Percentiles rank a stretch among this genome's conserved stretches.
These are phyloP conservation scores for Pristionchus exspectatus DNA, from an alignment of 2,888 invertebrate species.

Conservation along the genomic window DNA sequence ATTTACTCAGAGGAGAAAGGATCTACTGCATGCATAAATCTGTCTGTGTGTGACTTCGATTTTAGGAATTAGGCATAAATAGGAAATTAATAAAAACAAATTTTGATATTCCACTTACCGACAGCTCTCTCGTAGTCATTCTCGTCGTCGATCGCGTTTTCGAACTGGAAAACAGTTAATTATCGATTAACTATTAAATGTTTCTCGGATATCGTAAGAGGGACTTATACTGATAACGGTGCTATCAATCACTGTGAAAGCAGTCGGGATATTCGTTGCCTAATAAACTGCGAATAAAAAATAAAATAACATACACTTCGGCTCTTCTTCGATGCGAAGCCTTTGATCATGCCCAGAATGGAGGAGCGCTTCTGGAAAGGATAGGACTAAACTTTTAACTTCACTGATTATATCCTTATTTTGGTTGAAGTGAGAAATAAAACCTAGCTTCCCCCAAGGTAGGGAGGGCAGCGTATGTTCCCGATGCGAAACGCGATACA, in stretches of 20 bases:
- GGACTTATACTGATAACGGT: too few species aligned
- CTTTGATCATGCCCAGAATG: background rate
- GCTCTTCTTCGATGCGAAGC: slow-evolving; percentile 28
- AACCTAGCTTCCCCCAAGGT: too few species aligned
- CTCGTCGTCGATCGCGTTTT: slow-evolving; percentile 26
- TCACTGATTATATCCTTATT: background rate
- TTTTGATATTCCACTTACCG: background rate
- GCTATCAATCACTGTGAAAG: too few species aligned
- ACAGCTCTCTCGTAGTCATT: slow-evolving; percentile 6
- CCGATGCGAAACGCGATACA: too few species aligned
- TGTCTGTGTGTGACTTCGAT: too few species aligned
- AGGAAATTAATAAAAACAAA: background rate
- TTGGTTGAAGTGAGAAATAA: too few species aligned
- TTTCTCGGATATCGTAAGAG: background rate
- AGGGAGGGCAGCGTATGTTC: too few species aligned
- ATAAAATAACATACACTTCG: background rate
- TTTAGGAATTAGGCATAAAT: too few species aligned
- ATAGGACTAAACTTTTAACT: background rate
- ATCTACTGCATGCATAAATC: too few species aligned
- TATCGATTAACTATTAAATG: background rate
- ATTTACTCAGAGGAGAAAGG: background rate
- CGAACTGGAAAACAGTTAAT: background rate
- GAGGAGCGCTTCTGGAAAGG: background rate
- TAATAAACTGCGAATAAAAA: background rate
- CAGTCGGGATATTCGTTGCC: too few species aligned